Conservation (phyloP, 2,888 invertebrate genomes). For the Metopia argyrocephala region DNA sequence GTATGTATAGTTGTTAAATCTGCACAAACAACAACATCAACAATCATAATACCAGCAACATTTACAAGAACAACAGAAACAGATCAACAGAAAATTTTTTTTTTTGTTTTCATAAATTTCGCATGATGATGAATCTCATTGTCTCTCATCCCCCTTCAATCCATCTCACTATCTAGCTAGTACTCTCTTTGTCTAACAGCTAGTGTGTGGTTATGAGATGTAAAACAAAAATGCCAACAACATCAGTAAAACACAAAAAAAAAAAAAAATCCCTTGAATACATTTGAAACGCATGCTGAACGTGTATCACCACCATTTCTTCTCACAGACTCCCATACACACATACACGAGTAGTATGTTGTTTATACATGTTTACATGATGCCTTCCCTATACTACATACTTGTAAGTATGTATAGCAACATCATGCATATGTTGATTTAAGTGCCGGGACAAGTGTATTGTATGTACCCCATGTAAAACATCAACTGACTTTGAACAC, state of each 20-base stretch:
- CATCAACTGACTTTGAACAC: slow-evolving; percentile 61
- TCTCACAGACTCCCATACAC: not conserved
- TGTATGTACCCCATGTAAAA: slow-evolving; percentile 62
- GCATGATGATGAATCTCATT: not conserved
- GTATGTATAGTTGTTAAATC: not conserved
- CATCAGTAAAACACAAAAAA: slow-evolving; percentile 9
- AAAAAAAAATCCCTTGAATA: slow-evolving; percentile 41
- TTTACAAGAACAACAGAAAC: slow-evolving; percentile 4
- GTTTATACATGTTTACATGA: slow-evolving; percentile 35
- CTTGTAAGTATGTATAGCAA: slow-evolving; percentile 45
- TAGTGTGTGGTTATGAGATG: not conserved
- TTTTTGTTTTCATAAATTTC: not conserved
- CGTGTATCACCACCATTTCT: not conserved
- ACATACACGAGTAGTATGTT: not conserved
- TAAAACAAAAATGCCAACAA: slow-evolving; percentile 4
- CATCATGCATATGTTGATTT: slow-evolving; percentile 60
- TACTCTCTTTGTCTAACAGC: slow-evolving; percentile 20
- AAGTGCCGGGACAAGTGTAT: slow-evolving; percentile 60
- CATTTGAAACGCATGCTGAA: slow-evolving; percentile 56
- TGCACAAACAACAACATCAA: not conserved
- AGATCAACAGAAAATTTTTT: slow-evolving; percentile 23
- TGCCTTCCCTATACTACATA: slow-evolving; percentile 25
- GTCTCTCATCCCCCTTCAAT: not conserved
- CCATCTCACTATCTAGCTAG: not conserved
- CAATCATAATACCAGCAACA: no score